Conservation (phyloP, 2,113 vertebrate species). For the Campylorhamphus procurvoides region DNA sequence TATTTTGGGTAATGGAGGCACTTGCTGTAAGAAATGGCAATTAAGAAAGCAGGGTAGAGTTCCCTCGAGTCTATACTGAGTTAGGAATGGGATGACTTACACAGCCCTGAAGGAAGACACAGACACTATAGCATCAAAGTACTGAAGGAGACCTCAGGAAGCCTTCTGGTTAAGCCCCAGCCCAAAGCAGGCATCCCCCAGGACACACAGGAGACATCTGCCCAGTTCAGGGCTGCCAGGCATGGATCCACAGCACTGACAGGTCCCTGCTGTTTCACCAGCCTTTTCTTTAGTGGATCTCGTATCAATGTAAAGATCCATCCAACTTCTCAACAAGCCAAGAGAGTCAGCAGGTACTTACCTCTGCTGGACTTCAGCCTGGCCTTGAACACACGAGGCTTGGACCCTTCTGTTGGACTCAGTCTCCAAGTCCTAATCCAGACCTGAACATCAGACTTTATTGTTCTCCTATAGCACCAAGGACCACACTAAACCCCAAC, state of each 20-base stretch:
- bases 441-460: background rate
- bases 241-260: background rate
- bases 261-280: background rate
- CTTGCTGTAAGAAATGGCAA: background rate
- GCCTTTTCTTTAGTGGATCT: background rate
- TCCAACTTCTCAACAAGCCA: background rate
- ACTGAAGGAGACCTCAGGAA: background rate
- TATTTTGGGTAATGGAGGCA: too few relatives aligned
- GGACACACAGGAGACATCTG: fast-evolving
- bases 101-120: background rate
- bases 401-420: background rate
- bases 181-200: background rate
- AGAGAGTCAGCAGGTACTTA: background rate
- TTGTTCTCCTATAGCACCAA: fast-evolving
- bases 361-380: background rate
- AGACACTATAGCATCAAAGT: background rate
- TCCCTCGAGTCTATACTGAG: background rate
- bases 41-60: background rate
- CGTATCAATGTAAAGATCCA: background rate
- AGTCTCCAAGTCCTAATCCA: background rate
- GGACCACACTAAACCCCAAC: background rate
- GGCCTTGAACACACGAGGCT: background rate
- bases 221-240: background rate
- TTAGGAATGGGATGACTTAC: background rate
- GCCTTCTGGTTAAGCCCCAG: background rate